Evolutionary conservation across 2,113 vertebrate species (phyloP).

Genomic region (Hemichromis elongatus): DNA sequence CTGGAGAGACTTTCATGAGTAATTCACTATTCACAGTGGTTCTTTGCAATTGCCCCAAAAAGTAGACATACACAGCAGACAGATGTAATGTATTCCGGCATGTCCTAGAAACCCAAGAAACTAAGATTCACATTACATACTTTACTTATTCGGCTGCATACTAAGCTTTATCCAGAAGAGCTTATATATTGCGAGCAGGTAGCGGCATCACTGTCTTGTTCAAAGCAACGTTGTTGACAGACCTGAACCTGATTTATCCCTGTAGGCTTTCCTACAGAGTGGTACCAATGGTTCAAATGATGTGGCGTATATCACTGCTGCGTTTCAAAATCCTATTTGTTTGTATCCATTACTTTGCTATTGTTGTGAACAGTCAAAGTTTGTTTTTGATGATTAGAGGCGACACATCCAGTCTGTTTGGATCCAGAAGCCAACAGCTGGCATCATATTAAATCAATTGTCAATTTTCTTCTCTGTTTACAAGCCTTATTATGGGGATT

Average conservation of each 20-base stretch:
- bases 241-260: neutral
- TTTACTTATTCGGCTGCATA: neutral
- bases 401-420: neutral
- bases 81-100: slow-evolving; percentile 43
- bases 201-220: neutral
- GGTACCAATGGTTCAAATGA: neutral
- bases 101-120: slow-evolving; percentile 47
- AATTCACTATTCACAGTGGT: slow-evolving; percentile 43
- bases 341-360: slow-evolving; percentile 21
- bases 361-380: slow-evolving; percentile 3
- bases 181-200: neutral
- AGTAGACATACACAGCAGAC: slow-evolving; percentile 14
- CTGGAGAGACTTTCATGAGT: slow-evolving; percentile 36
- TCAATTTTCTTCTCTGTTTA: neutral
- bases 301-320: neutral
- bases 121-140: slow-evolving; percentile 11
- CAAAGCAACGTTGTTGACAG: neutral
- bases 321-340: slow-evolving; percentile 14
- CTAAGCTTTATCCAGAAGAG: neutral
- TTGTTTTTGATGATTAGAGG: slow-evolving; percentile 1
- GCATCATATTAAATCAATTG: slow-evolving; percentile 20
- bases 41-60: slow-evolving; percentile 30
- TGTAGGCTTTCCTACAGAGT: neutral
- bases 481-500: slow-evolving; percentile 4
- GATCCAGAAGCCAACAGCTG: slow-evolving; percentile 10